These are phyloP conservation scores for Melanerpes aurifrons DNA, from an alignment of 2,113 vertebrate species.

Conservation along the genomic window DNA sequence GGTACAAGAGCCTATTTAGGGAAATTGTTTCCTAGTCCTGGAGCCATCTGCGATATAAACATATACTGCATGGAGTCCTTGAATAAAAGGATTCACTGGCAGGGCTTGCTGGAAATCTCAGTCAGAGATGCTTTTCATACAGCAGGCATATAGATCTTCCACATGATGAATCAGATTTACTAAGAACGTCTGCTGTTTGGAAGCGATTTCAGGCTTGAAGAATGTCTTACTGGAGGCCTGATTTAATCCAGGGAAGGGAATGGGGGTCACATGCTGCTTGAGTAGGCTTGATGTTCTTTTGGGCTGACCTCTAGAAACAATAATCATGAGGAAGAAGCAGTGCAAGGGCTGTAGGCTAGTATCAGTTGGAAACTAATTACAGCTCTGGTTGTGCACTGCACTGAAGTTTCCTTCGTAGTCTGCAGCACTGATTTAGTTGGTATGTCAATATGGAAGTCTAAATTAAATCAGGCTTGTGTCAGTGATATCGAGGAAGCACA, in stretches of 20 bases:
- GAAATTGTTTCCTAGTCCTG: slow-evolving; percentile 51
- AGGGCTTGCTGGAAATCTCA: slow-evolving; percentile 61
- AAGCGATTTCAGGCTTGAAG: slow-evolving; percentile 84
- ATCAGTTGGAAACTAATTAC: slow-evolving; percentile 66
- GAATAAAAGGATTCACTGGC: slow-evolving; percentile 67
- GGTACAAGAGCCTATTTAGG: slow-evolving; percentile 60
- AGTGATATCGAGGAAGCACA: slow-evolving; percentile 57
- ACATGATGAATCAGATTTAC: slow-evolving; percentile 71
- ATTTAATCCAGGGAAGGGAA: slow-evolving; percentile 79
- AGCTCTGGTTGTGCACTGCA: slow-evolving; percentile 23
- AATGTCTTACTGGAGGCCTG: slow-evolving; percentile 83
- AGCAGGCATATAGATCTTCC: slow-evolving; percentile 59
- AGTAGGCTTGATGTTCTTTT: slow-evolving; percentile 52
- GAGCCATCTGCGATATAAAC: slow-evolving; percentile 66
- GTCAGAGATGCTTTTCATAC: slow-evolving; percentile 41
- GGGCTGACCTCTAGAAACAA: slow-evolving; percentile 75
- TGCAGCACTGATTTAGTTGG: slow-evolving; percentile 64
- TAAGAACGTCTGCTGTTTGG: slow-evolving; percentile 56
- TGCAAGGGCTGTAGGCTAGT: slow-evolving; percentile 47
- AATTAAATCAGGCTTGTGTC: slow-evolving; percentile 75
- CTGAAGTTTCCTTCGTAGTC: slow-evolving; percentile 33
- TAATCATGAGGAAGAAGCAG: slow-evolving; percentile 25
- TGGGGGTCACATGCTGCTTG: slow-evolving; percentile 73
- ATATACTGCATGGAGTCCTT: slow-evolving; percentile 34
- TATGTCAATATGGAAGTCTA: slow-evolving; percentile 67